Base-by-base conservation (phyloP, 2,797 vertebrate species). In the Poecile montanus region DNA sequence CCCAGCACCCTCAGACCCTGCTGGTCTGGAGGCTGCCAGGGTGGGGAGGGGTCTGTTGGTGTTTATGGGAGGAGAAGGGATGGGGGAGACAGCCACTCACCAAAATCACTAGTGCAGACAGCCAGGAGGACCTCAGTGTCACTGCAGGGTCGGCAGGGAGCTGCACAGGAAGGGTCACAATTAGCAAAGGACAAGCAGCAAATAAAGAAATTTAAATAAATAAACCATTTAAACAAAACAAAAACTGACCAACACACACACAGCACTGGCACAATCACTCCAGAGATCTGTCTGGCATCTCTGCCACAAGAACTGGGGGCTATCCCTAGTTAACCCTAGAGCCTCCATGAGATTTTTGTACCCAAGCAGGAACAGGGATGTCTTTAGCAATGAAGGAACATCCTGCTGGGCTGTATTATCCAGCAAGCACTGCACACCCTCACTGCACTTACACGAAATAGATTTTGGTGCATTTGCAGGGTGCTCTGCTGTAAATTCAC, bases 51-150 rank as follows among this genome's bases (percentile, higher is more conserved):
- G 66, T 20, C 77, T 85, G 30, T 7, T 29, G 11, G 40, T 23
- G 57, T 36, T 85, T 15, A 2, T 16, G 42, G 53, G 23, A 51
- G 40, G 22, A 83, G 72, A 50, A 40, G 34, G 56, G 51, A 13
- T 0, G 10, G 15, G 26, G 10, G 50, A 45, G n/a, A 50, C 32
- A 71, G 29, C 36, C 63, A 97, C 99, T 99, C 97, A 99, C 99
- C 99, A 13, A 99, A 99, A 96, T 99, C 99, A 58, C 98, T 99
- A 93, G 99, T 99, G 98, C 99, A 99, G 94, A 99, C 98, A 10
- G 99, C 99, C 80, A 99, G 93, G 91, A 99, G 99, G 44, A 99
- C 98, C 94, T 99, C 99, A 0, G 98, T 97, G 75, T 99, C 98
- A 56, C 98, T 98, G 97, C 99, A 99, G 19, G 99, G 99, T 81